phyloP scores from a whole-genome alignment of 37 sponge, comb jelly and placozoan genomes.

The Cladorhizidae sp. region DNA sequence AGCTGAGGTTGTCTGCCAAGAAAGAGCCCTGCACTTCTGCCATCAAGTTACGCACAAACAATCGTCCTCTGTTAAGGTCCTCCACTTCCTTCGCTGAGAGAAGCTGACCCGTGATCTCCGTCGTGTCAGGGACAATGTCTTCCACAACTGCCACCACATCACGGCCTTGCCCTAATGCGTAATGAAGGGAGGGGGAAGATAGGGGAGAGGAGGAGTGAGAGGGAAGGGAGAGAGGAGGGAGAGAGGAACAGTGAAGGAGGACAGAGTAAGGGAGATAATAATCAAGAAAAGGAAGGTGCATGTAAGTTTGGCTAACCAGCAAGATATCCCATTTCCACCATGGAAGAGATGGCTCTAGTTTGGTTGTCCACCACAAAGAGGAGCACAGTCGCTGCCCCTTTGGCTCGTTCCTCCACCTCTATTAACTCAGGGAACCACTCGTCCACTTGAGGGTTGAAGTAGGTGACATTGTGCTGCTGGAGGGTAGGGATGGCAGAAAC shows the following conservation, averaged over 20 bases:
- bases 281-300: too few relatives aligned
- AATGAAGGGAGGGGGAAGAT: not conserved
- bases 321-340: conserved; percentile 82
- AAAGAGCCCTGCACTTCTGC: conserved; percentile 20
- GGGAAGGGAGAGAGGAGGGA: not conserved
- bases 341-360: conserved; percentile 84
- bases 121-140: conserved; percentile 2
- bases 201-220: not conserved
- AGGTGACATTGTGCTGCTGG: conserved; percentile 61
- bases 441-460: conserved; percentile 95
- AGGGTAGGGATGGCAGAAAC: conserved; percentile 80
- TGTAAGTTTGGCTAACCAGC: conserved; percentile 39
- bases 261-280: not conserved
- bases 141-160: conserved; percentile 50
- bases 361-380: conserved; percentile 88
- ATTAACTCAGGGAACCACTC: conserved; percentile 89
- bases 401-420: conserved; percentile 87
- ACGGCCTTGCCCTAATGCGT: conserved; percentile 27
- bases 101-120: conserved; percentile 38
- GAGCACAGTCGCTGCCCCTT: conserved; percentile 64
- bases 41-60: conserved; percentile 53
- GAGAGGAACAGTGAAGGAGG: not conserved
- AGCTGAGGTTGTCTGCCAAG: conserved; percentile 6
- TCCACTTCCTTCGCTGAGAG: conserved; percentile 57
- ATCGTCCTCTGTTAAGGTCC: conserved; percentile 81